A percentile compares a stretch with the other conserved stretches of the same genome.
Evolutionary conservation across 2,888 invertebrate species (phyloP).

Genomic region (Bembecia ichneumoniformis): DNA sequence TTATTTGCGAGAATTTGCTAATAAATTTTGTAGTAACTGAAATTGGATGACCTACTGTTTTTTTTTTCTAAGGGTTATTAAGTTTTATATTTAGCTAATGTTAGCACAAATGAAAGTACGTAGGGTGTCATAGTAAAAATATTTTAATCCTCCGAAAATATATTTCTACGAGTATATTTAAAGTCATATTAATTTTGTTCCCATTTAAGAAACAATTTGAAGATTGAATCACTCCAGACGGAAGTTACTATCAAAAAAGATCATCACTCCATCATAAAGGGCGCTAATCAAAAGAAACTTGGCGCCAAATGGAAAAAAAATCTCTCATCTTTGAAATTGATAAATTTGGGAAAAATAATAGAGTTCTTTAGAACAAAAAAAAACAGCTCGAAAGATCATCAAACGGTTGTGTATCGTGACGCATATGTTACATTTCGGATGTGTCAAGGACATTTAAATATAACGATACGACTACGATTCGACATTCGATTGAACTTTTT

Average conservation of each 20-base stretch:
- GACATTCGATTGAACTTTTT: too few relatives aligned
- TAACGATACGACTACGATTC: constrained; percentile 11
- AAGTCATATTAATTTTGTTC: too few relatives aligned
- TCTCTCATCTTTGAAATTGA: constrained; percentile 51
- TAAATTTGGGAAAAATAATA: constrained; percentile 40
- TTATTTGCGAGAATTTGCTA: too few relatives aligned
- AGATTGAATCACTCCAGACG: constrained; percentile 18
- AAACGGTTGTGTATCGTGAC: constrained; percentile 20
- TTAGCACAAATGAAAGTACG: too few relatives aligned
- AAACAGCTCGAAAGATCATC: constrained; percentile 33
- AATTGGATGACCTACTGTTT: too few relatives aligned
- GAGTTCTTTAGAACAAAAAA: constrained; percentile 16
- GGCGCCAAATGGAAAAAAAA: constrained; percentile 46
- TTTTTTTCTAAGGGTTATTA: too few relatives aligned
- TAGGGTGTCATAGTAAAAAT: too few relatives aligned
- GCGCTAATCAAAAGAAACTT: constrained; percentile 17
- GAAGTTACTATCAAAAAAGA: constrained; percentile 26
- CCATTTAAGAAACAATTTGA: too few relatives aligned
- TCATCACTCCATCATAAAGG: constrained; percentile 41
- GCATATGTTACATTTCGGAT: constrained; percentile 31
- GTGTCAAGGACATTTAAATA: constrained; percentile 8
- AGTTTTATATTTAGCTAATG: too few relatives aligned
- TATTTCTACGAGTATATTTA: too few relatives aligned
- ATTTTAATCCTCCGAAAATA: too few relatives aligned
- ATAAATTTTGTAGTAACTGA: too few relatives aligned